Conservation (phyloP, 53 echinoderm and acorn worm genomes). For the Crossaster papposus region DNA sequence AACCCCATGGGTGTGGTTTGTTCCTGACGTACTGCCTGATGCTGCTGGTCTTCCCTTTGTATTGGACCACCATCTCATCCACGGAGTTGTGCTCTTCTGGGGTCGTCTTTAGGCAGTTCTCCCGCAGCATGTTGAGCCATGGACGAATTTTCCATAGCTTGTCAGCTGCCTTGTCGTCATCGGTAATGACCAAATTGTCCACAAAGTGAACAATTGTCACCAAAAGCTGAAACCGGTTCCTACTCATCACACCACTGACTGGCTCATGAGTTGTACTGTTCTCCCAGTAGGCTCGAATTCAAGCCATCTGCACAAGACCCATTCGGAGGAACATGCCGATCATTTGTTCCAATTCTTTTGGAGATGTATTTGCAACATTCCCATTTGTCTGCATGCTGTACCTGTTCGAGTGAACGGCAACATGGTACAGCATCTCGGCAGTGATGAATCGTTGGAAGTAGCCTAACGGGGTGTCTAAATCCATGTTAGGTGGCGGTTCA, state of each 20-base stretch:
- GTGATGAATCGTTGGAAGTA: no score
- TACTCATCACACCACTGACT: constrained; percentile 62
- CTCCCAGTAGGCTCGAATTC: constrained; percentile 59
- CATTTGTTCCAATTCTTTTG: constrained; percentile 54
- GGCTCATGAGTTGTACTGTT: constrained; percentile 30
- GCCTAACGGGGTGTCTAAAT: constrained; percentile 34
- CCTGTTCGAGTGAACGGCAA: constrained; percentile 41
- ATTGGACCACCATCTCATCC: constrained; percentile 58
- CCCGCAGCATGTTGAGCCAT: constrained; percentile 32
- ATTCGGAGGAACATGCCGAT: constrained; percentile 38
- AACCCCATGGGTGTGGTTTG: constrained; percentile 65
- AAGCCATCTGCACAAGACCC: constrained; percentile 64
- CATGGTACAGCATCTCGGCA: constrained; percentile 27
- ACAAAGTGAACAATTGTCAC: constrained; percentile 41
- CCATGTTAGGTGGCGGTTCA: constrained; percentile 11
- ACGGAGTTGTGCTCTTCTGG: no score
- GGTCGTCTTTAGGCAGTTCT: constrained; percentile 37
- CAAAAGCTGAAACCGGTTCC: constrained; percentile 47
- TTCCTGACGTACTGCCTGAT: constrained; percentile 36
- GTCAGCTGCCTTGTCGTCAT: constrained; percentile 19
- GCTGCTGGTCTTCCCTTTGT: constrained; percentile 45
- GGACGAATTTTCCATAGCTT: constrained; percentile 65
- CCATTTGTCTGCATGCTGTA: constrained; percentile 50
- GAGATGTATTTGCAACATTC: not conserved
- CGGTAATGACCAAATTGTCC: constrained; percentile 41